These are phyloP conservation scores for Campoletis raptor DNA, from an alignment of 2,888 invertebrate species.

Conservation along the genomic window DNA sequence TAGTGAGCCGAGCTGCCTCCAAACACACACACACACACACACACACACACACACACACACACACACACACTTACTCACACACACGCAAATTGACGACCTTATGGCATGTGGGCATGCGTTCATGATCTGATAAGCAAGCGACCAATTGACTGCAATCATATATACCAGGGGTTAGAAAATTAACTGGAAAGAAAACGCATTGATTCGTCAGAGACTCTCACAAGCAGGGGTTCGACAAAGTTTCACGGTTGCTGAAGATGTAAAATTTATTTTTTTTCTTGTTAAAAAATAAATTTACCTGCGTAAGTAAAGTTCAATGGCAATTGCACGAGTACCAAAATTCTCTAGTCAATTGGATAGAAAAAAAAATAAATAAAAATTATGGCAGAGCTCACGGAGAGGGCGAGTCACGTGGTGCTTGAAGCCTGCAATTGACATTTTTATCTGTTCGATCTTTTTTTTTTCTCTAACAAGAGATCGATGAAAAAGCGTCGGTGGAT, in stretches of 20 bases:
- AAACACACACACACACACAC: conserved; percentile 42
- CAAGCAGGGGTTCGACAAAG: not conserved
- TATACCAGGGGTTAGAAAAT: conserved; percentile 77
- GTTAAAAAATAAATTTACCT: not conserved
- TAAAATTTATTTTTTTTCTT: too few relatives aligned
- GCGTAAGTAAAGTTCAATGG: too few relatives aligned
- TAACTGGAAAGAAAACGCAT: conserved; percentile 74
- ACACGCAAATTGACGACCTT: conserved; percentile 33
- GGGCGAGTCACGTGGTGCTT: conserved; percentile 26
- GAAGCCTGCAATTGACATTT: conserved; percentile 64
- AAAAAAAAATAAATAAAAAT: not conserved
- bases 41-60: conserved; percentile 12
- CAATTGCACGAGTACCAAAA: too few relatives aligned
- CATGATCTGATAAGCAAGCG: conserved; percentile 80
- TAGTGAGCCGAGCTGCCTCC: not conserved
- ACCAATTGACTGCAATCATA: conserved; percentile 82
- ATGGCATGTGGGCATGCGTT: conserved; percentile 82
- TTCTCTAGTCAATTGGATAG: too few relatives aligned
- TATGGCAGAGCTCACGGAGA: not conserved
- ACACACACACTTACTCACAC: conserved; percentile 28
- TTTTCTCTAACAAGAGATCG: conserved; percentile 5
- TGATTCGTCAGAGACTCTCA: conserved; percentile 42
- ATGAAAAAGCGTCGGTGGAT: not conserved
- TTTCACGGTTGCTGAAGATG: not conserved
- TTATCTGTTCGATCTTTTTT: conserved; percentile 58